These are phyloP conservation scores for Mycteria americana DNA, from an alignment of 2,797 vertebrate species.

Conservation along the genomic window DNA sequence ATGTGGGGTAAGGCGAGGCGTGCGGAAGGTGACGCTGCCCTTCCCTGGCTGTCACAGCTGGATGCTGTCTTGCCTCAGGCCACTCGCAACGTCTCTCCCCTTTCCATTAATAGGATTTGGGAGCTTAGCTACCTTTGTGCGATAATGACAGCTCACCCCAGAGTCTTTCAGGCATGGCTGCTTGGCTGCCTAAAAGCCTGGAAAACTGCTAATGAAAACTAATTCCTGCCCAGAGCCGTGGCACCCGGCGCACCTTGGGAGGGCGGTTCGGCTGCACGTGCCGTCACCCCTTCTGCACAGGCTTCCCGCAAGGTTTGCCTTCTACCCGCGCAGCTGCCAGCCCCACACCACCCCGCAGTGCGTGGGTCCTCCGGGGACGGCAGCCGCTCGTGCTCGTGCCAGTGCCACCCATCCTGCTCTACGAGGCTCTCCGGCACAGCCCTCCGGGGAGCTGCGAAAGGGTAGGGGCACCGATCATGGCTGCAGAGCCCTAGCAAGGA, in stretches of 20 bases:
- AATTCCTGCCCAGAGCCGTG: fast-evolving
- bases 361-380: fast-evolving
- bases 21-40: not conserved
- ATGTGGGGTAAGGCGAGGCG: not conserved
- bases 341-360: fast-evolving
- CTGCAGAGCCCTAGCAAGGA: not conserved
- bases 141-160: slow-evolving; percentile 4
- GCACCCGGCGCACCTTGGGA: not conserved
- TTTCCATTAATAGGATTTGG: slow-evolving; percentile 35
- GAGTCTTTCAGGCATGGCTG: slow-evolving; percentile 30
- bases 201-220: slow-evolving; percentile 35
- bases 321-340: not conserved
- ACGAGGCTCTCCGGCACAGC: not conserved
- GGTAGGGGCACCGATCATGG: fast-evolving
- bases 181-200: slow-evolving; percentile 54
- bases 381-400: fast-evolving
- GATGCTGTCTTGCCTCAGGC: not conserved
- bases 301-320: not conserved
- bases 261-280: fast-evolving
- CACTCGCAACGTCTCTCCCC: not conserved
- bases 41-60: not conserved
- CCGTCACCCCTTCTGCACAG: fast-evolving
- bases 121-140: slow-evolving; percentile 24
- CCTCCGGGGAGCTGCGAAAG: not conserved
- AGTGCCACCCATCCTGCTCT: not conserved